phyloP scores from a whole-genome alignment of 2,888 invertebrate species.

The Zeuzera pyrina region DNA sequence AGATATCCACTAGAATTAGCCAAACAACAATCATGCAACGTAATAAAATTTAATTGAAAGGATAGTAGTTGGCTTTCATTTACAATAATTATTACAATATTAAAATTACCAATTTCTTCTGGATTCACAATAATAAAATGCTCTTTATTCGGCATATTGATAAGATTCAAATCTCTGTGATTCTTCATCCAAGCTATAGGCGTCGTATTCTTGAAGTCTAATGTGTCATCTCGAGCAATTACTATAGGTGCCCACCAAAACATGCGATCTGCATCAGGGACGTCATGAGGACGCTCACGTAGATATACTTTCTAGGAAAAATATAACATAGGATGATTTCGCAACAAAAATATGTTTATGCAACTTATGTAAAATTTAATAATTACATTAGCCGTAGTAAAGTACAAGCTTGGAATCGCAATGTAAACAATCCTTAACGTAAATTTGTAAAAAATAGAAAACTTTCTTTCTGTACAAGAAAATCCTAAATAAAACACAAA shows the following conservation, averaged over 20 bases:
- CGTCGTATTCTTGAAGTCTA: conserved; percentile 72
- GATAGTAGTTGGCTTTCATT: neutral
- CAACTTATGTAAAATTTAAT: no score
- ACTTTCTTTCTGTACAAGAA: no score
- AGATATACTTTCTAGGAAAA: conserved; percentile 77
- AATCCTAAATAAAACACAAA: no score
- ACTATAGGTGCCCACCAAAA: conserved; percentile 84
- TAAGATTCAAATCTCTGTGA: conserved; percentile 63
- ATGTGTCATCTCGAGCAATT: conserved; percentile 68
- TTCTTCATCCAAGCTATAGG: conserved; percentile 78
- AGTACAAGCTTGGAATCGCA: no score
- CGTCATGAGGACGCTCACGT: conserved; percentile 81
- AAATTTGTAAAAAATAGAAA: no score
- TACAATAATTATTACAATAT: neutral
- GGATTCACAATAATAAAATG: conserved; percentile 86
- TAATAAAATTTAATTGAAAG: no score
- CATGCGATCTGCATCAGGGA: conserved; percentile 79
- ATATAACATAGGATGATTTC: neutral
- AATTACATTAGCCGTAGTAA: no score
- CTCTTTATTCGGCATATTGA: conserved; percentile 68
- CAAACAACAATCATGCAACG: no score
- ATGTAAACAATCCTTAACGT: no score
- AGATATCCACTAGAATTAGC: no score
- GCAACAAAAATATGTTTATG: no score
- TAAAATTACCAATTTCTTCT: conserved; percentile 81